phyloP scores from a whole-genome alignment of 2,797 vertebrate genomes.

The Notolepis coatsorum region DNA sequence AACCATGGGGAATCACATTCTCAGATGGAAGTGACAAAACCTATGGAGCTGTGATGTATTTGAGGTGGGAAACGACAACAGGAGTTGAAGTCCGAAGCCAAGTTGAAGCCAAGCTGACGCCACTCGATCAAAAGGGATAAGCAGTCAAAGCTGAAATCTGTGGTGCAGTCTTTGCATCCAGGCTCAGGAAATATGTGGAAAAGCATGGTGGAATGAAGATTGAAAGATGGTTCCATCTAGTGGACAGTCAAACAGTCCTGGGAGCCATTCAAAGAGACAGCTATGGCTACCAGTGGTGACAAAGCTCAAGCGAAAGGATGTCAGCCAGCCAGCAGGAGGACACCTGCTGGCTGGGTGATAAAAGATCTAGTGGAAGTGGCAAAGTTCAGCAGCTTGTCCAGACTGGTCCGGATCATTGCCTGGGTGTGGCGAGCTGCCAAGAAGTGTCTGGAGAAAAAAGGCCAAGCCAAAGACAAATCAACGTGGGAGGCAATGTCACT shows the following conservation, averaged over 20 bases:
- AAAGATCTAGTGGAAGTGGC: slow-evolving; percentile 1
- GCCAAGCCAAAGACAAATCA: not conserved
- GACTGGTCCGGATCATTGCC: slow-evolving; percentile 3
- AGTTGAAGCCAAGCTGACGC: not conserved
- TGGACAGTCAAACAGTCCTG: slow-evolving; percentile 10
- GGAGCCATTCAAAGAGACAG: slow-evolving; percentile 6
- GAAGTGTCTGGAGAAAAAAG: not conserved
- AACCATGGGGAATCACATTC: too few relatives aligned
- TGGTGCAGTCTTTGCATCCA: not conserved
- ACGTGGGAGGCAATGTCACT: not conserved
- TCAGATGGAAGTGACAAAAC: too few relatives aligned
- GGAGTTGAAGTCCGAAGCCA: too few relatives aligned
- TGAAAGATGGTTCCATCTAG: not conserved
- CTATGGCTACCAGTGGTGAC: slow-evolving; percentile 26
- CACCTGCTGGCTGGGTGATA: slow-evolving; percentile 4
- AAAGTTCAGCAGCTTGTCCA: slow-evolving; percentile 14
- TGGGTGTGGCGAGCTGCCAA: slow-evolving; percentile 13
- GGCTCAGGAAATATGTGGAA: not conserved
- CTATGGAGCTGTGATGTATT: too few relatives aligned
- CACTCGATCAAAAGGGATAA: not conserved
- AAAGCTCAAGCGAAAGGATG: not conserved
- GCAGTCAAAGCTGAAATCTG: not conserved
- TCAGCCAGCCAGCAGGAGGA: slow-evolving; percentile 8
- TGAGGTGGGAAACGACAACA: too few relatives aligned
- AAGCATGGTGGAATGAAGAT: not conserved